A percentile compares a stretch with the other conserved stretches of the same genome.
Evolutionary conservation across 2,888 invertebrate species (phyloP).

Genomic region (Lomographa bimaculata): DNA sequence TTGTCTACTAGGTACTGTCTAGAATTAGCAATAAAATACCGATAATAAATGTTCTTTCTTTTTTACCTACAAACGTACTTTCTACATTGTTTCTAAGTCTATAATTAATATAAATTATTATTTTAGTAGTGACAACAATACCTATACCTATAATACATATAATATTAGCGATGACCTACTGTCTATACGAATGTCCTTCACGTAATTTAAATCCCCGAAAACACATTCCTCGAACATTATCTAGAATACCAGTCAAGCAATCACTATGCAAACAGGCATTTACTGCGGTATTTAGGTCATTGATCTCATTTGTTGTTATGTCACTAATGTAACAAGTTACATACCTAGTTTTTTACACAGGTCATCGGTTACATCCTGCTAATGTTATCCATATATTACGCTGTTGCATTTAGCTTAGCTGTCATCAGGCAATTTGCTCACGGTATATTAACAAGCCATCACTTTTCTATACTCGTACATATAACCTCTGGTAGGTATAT

Average conservation of each 20-base stretch:
- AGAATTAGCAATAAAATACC: too few species aligned
- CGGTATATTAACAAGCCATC: conserved; percentile 15
- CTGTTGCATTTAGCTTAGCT: conserved; percentile 17
- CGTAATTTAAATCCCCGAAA: too few species aligned
- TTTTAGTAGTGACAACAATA: too few species aligned
- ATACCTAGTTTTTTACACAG: conserved; percentile 28
- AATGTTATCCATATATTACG: conserved; percentile 33
- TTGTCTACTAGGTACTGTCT: too few species aligned
- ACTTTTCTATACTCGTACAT: conserved; percentile 7
- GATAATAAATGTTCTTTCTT: too few species aligned
- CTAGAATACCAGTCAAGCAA: conserved; percentile 5
- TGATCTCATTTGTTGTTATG: conserved; percentile 46
- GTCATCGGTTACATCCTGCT: conserved; percentile 31
- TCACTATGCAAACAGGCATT: conserved; percentile 29
- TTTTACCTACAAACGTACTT: too few species aligned
- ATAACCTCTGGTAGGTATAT: too few species aligned
- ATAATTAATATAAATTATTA: too few species aligned
- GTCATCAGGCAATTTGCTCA: conserved; percentile 30
- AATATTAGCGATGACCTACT: too few species aligned
- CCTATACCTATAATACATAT: too few species aligned
- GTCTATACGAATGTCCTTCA: too few species aligned
- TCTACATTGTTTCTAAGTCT: too few species aligned
- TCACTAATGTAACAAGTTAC: conserved; percentile 42
- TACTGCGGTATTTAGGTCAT: conserved; percentile 51
- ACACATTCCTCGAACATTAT: conserved; percentile 15